These are phyloP conservation scores for Drosophila paracracens DNA, from an alignment of 2,888 invertebrate species.

Conservation along the genomic window DNA sequence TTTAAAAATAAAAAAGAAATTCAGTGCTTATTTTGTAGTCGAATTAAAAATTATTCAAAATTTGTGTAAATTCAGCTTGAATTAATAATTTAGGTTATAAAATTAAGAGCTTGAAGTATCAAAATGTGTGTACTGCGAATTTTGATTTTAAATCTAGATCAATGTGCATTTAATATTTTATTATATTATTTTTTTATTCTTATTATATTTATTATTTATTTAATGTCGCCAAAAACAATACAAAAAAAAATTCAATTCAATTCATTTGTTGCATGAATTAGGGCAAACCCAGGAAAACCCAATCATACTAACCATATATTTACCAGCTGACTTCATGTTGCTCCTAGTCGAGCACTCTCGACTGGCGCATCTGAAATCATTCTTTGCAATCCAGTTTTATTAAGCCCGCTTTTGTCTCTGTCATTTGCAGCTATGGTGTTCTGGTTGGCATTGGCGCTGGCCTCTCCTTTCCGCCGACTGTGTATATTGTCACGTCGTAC, in stretches of 20 bases:
- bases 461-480: slow-evolving; percentile 94
- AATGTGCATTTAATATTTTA: not conserved
- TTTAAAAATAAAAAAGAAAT: not conserved
- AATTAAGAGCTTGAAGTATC: not conserved
- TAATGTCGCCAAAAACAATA: not conserved
- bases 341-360: not conserved
- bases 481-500: slow-evolving; percentile 95
- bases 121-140: not conserved
- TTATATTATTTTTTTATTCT: too few relatives aligned
- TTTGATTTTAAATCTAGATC: not conserved
- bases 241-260: not conserved
- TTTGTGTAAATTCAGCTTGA: not conserved
- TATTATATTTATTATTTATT: not conserved
- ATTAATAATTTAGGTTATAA: not conserved
- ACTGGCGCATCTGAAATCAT: not conserved
- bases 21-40: not conserved
- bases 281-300: not conserved
- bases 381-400: not conserved
- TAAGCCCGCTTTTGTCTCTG: not conserved
- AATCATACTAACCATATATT: not conserved
- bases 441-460: slow-evolving; percentile 94
- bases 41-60: not conserved
- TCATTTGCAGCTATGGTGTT: slow-evolving; percentile 89
- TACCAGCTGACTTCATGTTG: not conserved
- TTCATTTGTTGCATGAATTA: not conserved